Evolutionary conservation across 2,888 invertebrate genomes (phyloP).

Genomic region (Adelphocoris suturalis): DNA sequence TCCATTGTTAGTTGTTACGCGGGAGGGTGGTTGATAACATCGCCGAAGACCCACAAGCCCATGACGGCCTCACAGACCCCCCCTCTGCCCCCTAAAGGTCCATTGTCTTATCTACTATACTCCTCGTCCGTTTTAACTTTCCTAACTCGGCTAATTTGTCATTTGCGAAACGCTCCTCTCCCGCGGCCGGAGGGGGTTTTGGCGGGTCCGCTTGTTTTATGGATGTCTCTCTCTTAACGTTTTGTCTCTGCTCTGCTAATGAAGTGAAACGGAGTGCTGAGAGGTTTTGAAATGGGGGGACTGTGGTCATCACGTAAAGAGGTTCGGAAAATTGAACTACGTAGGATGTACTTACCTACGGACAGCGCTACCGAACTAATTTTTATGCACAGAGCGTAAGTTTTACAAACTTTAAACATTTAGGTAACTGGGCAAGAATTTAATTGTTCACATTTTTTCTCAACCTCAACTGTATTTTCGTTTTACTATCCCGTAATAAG

Average conservation of each 20-base stretch:
- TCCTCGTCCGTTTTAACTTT: slow-evolving; percentile 43
- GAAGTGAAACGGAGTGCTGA: slow-evolving; percentile 13
- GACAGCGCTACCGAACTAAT: neutral
- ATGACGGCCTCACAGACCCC: neutral
- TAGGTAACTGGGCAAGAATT: no score
- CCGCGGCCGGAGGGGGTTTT: neutral
- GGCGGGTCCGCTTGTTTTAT: slow-evolving; percentile 33
- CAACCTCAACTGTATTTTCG: no score
- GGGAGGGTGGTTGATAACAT: slow-evolving; percentile 28
- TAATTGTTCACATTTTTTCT: no score
- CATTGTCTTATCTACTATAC: slow-evolving; percentile 47
- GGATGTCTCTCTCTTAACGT: slow-evolving; percentile 10
- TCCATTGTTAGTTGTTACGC: slow-evolving; percentile 43
- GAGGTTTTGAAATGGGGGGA: neutral
- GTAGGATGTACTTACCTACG: neutral
- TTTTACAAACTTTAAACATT: no score
- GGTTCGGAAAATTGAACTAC: neutral
- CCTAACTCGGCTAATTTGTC: slow-evolving; percentile 59
- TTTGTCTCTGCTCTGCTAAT: slow-evolving; percentile 16
- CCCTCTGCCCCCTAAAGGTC: slow-evolving; percentile 11
- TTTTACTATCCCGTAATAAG: no score
- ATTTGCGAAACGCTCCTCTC: slow-evolving; percentile 57
- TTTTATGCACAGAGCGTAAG: no score
- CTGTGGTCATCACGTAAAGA: neutral
- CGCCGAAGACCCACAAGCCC: slow-evolving; percentile 55